A percentile compares a stretch with the other conserved stretches of the same genome.
Conservation (phyloP, 2,113 vertebrate species). For the Pelecanus crispus region DNA sequence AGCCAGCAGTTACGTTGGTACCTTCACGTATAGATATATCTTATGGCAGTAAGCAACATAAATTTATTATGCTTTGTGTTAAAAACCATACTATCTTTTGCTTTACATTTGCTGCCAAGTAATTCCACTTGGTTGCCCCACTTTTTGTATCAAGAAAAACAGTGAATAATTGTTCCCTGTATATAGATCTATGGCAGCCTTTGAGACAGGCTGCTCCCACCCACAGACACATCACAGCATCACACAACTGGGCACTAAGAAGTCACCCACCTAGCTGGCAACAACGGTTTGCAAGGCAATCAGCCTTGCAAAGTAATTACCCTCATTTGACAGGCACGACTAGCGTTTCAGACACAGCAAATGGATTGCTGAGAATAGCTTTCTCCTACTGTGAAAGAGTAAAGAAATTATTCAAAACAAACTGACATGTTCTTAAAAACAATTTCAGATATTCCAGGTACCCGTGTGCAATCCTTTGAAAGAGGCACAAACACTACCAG, state of each 20-base stretch:
- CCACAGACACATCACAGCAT: not conserved
- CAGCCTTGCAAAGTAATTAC: not conserved
- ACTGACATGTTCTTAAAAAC: not conserved
- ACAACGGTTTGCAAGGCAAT: not conserved
- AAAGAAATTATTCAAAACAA: not conserved
- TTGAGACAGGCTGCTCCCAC: not conserved
- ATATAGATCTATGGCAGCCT: not conserved
- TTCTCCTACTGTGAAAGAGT: not conserved
- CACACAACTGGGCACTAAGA: not conserved
- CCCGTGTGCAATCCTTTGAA: fast-evolving
- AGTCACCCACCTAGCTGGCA: not conserved
- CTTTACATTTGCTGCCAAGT: not conserved
- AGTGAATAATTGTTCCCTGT: not conserved
- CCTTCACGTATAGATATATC: not conserved
- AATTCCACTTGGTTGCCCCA: not conserved
- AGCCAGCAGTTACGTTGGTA: not conserved
- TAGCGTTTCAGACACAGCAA: not conserved
- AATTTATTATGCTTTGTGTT: not conserved
- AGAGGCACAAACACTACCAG: not conserved
- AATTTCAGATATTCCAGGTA: not conserved
- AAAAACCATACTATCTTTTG: not conserved
- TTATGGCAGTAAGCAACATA: not conserved
- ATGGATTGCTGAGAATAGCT: not conserved
- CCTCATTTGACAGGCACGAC: not conserved
- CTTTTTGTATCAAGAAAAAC: not conserved